Base-by-base conservation (phyloP, 2,113 vertebrate genomes). In the Pelodiscus sinensis region DNA sequence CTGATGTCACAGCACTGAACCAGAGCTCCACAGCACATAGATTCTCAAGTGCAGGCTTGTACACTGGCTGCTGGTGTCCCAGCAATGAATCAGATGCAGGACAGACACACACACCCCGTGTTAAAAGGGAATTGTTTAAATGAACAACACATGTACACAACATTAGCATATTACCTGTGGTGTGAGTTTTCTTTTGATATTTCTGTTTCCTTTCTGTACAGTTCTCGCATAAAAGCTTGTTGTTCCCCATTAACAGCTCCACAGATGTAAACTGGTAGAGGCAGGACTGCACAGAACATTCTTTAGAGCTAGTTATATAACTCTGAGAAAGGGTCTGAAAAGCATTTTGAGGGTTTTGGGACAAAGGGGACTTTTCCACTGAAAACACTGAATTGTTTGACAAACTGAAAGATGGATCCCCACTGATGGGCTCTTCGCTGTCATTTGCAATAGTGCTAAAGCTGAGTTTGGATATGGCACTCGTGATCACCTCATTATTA, bases 231-330 rank as follows among this genome's bases (percentile, higher is more conserved):
- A 99, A 98, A 90, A 99, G 98, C 95, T 99, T 99, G 97, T 99
- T 99, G 97, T 99, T 99, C 44, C 99, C 99, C 99, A 99, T 99
- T 22, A 99, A 98, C 62, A 99, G 98, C 80, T 99, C 99, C 90
- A 99, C 97, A 29, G 99, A 99, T 31, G 99, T 99, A 96, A 99
- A 99, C 96, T 99, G 99, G 97, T 99, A 99, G 82, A 99, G 98
- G 96, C 99, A 99, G 94, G 99, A 99, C 97, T 99, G 99, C 68
- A 99, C 97, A 13, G 99, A 99, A 96, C 99, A 99, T 93, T 99
- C 99, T 96, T 99, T 99, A n/a, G 99, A 99, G 96, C 98, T 98
- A 38, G 99, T 99, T 52, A 97, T 96, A 92, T 99, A 99, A 94
- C 98, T 99, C 89, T 99, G 99, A 84, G 99, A 99, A 94, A 99